Percentiles rank a stretch among this genome's conserved stretches.
phyloP scores from a whole-genome alignment of 2,888 invertebrate genomes.

The Thumatha senex region DNA sequence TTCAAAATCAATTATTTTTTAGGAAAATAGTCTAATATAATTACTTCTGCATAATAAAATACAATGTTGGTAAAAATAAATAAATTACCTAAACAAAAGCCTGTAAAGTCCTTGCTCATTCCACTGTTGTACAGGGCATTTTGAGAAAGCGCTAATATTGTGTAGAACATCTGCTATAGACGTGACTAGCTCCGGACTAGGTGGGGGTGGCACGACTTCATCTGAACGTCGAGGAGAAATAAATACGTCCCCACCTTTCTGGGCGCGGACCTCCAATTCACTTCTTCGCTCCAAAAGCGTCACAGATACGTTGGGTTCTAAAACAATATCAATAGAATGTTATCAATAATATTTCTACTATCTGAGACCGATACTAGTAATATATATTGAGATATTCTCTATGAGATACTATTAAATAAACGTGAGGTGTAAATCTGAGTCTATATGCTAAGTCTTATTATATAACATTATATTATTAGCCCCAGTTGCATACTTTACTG shows the following conservation, averaged over 20 bases:
- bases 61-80: not conserved
- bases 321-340: constrained; percentile 24
- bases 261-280: constrained; percentile 68
- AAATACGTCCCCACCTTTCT: constrained; percentile 55
- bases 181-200: constrained; percentile 56
- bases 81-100: constrained; percentile 63
- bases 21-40: too few relatives aligned
- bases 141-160: constrained; percentile 55
- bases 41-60: too few relatives aligned
- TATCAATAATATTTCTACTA: not conserved
- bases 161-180: constrained; percentile 58
- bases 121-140: constrained; percentile 63
- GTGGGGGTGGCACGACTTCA: constrained; percentile 45
- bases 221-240: constrained; percentile 42
- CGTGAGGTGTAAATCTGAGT: not conserved
- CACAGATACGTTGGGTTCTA: constrained; percentile 68
- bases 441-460: too few relatives aligned
- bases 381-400: not conserved
- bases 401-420: not conserved
- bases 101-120: constrained; percentile 68
- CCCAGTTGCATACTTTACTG: too few relatives aligned
- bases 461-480: too few relatives aligned
- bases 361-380: not conserved
- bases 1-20: too few relatives aligned
- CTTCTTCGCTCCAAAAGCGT: constrained; percentile 62